Percentiles rank a stretch among this genome's conserved stretches.
Conservation (phyloP, 2,113 vertebrate genomes). For the Carassius auratus region DNA sequence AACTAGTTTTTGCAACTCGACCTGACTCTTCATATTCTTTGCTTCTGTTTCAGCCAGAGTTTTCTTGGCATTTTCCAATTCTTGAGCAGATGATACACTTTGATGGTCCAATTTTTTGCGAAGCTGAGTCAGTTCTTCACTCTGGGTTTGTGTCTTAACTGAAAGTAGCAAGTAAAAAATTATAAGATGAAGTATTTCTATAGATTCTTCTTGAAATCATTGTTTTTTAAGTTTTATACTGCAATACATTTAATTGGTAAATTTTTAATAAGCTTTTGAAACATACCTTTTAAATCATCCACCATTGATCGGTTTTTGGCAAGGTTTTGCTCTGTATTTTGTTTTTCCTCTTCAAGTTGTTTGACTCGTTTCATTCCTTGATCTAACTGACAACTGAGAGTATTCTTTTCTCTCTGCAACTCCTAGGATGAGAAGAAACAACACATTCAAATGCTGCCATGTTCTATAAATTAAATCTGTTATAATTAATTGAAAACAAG, state of each 20-base stretch:
- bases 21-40: constrained; percentile 74
- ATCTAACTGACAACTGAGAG: constrained; percentile 74
- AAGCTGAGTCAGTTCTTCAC: constrained; percentile 77
- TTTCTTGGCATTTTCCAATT: constrained; percentile 77
- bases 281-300: constrained; percentile 84
- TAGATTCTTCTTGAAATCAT: background rate
- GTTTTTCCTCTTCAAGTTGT: constrained; percentile 83
- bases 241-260: background rate
- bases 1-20: constrained; percentile 81
- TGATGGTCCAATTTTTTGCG: constrained; percentile 79
- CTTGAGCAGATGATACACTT: constrained; percentile 65
- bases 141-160: constrained; percentile 82
- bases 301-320: constrained; percentile 77
- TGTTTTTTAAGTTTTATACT: background rate
- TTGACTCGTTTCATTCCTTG: constrained; percentile 73
- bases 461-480: background rate
- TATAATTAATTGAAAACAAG: background rate
- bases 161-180: background rate
- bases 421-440: constrained; percentile 71
- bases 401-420: constrained; percentile 78
- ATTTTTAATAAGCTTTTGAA: background rate
- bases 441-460: background rate
- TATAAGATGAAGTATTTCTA: background rate
- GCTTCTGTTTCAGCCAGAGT: constrained; percentile 79
- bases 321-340: constrained; percentile 72